These are phyloP conservation scores for Polypedilum vanderplanki DNA, from an alignment of 1,140 invertebrate species.

Conservation along the genomic window DNA sequence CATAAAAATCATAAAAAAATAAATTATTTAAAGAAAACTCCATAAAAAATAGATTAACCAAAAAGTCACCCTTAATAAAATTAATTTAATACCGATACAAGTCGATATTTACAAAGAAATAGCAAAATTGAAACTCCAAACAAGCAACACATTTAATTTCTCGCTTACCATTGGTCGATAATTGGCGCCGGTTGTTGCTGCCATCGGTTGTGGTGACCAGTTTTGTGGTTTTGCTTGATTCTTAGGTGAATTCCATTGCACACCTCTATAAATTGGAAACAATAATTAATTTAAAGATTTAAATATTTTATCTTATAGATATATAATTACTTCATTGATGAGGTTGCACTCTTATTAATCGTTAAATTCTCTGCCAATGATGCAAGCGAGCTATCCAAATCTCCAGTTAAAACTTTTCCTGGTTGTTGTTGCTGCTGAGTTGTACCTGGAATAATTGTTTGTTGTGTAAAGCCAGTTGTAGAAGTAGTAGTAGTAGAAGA, in stretches of 20 bases:
- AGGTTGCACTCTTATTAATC: constrained; percentile 74
- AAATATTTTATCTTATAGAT: not conserved
- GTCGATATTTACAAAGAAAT: not conserved
- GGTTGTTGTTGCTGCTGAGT: constrained; percentile 39
- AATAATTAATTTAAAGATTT: not conserved
- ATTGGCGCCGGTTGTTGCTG: constrained; percentile 72
- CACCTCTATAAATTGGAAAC: constrained; percentile 47
- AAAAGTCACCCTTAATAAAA: constrained; percentile 29
- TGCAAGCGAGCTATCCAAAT: constrained; percentile 85
- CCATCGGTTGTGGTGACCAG: constrained; percentile 80
- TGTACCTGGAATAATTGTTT: constrained; percentile 41
- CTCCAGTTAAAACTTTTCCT: constrained; percentile 77
- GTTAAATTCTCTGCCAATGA: constrained; percentile 84
- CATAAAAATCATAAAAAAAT: constrained; percentile 19
- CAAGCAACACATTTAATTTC: constrained; percentile 30
- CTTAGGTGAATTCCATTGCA: constrained; percentile 84
- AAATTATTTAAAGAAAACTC: constrained; percentile 29
- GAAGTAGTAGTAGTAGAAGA: constrained; percentile 38
- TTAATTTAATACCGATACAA: not conserved
- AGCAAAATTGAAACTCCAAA: not conserved
- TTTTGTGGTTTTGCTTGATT: constrained; percentile 66
- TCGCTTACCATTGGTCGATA: constrained; percentile 74
- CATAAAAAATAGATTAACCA: constrained; percentile 28
- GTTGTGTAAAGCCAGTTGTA: constrained; percentile 39
- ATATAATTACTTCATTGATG: constrained; percentile 56